phyloP scores from a whole-genome alignment of 64 coral and sea anemone genomes.

The Actinia tenebrosa region DNA sequence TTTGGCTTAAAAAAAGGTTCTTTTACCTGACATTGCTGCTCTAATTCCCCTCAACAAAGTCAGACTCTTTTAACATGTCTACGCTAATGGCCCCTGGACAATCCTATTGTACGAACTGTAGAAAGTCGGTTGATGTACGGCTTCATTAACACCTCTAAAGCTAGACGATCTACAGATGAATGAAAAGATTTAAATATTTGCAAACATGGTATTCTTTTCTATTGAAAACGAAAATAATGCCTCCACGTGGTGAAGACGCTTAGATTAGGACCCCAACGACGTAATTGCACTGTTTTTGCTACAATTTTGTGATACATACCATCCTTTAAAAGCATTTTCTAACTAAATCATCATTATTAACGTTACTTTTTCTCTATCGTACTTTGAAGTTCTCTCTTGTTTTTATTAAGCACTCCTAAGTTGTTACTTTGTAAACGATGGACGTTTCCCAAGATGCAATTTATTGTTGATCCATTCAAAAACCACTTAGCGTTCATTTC shows the following conservation, averaged over 20 bases:
- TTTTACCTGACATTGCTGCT: background rate
- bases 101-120: background rate
- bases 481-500: background rate
- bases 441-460: background rate
- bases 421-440: conserved; percentile 2
- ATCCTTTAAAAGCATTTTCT: background rate
- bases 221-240: background rate
- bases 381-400: background rate
- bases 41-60: conserved; percentile 4
- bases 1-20: background rate
- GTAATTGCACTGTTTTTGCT: background rate
- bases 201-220: conserved; percentile 16
- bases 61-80: background rate
- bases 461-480: background rate
- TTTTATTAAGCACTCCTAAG: background rate
- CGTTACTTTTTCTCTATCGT: background rate
- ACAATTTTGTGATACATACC: background rate
- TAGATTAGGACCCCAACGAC: background rate
- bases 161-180: background rate
- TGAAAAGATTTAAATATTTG: conserved; percentile 14
- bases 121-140: background rate
- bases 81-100: background rate
- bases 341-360: background rate
- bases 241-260: background rate
- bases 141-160: conserved; percentile 25